Conservation (phyloP, 2,797 vertebrate genomes). For the Delichon dasypus region DNA sequence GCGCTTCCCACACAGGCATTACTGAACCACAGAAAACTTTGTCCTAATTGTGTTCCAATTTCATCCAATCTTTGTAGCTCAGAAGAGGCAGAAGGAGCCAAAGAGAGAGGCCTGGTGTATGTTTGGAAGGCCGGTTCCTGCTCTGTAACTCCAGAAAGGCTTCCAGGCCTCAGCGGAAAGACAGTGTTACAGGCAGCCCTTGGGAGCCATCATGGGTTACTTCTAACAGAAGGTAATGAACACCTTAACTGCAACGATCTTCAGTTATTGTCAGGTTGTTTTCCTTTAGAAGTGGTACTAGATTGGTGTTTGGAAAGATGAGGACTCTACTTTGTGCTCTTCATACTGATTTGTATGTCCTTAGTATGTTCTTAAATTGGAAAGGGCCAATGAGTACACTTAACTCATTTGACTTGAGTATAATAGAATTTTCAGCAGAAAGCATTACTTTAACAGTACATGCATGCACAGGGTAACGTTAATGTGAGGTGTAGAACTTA, state of each 20-base stretch:
- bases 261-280: not conserved
- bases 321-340: not conserved
- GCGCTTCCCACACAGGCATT: not conserved
- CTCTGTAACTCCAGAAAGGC: slow-evolving; percentile 83
- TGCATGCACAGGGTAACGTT: accelerated
- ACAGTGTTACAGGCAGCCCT: slow-evolving; percentile 90
- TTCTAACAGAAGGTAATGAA: slow-evolving; percentile 88
- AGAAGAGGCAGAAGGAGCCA: slow-evolving; percentile 80
- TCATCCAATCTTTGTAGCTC: slow-evolving; percentile 68
- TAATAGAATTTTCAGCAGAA: not conserved
- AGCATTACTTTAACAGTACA: not conserved
- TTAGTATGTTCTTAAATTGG: not conserved
- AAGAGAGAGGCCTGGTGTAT: slow-evolving; percentile 87
- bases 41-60: not conserved
- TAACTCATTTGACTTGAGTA: not conserved
- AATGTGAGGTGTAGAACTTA: not conserved
- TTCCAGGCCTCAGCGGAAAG: slow-evolving; percentile 82
- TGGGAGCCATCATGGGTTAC: slow-evolving; percentile 85
- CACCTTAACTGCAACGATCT: not conserved
- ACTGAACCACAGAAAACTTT: not conserved
- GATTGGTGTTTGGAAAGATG: not conserved
- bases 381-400: not conserved
- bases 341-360: not conserved
- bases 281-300: not conserved
- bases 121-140: slow-evolving; percentile 89